These are phyloP conservation scores for Zaprionus inermis DNA, from an alignment of 1,140 invertebrate species.

Conservation along the genomic window DNA sequence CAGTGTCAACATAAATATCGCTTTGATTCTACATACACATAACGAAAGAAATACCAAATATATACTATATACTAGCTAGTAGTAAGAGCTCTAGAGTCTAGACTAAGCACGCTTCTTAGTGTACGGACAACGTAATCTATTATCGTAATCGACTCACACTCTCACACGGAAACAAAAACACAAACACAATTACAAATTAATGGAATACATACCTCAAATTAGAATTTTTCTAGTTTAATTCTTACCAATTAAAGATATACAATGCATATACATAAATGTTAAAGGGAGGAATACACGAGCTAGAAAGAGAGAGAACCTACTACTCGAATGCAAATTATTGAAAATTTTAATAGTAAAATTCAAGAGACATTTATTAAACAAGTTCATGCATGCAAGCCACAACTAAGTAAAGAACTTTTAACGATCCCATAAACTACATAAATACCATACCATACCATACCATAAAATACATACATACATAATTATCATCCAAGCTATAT, in stretches of 20 bases:
- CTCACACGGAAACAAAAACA: constrained; percentile 21
- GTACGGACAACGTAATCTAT: constrained; percentile 42
- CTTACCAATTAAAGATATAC: constrained; percentile 66
- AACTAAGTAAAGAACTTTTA: constrained; percentile 52
- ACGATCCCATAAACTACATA: constrained; percentile 41
- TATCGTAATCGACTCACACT: constrained; percentile 46
- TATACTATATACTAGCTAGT: constrained; percentile 45
- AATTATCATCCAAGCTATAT: constrained; percentile 40
- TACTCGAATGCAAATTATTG: constrained; percentile 63
- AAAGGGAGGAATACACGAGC: constrained; percentile 44
- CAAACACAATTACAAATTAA: constrained; percentile 74
- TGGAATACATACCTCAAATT: constrained; percentile 83
- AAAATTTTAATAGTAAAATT: constrained; percentile 81
- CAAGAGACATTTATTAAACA: constrained; percentile 75
- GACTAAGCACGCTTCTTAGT: constrained; percentile 71
- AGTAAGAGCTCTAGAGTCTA: constrained; percentile 52
- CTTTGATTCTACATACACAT: constrained; percentile 52
- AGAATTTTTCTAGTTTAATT: constrained; percentile 83
- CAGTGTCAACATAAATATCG: constrained; percentile 58
- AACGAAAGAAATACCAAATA: constrained; percentile 29
- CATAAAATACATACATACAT: constrained; percentile 28
- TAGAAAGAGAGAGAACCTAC: constrained; percentile 39
- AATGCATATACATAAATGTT: constrained; percentile 75
- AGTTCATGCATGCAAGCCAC: constrained; percentile 62
- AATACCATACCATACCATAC: constrained; percentile 35